Percentiles rank a stretch among this genome's conserved stretches.
Evolutionary conservation across 2,113 vertebrate species (phyloP).

Genomic region (Chamaetylas fuelleborni): DNA sequence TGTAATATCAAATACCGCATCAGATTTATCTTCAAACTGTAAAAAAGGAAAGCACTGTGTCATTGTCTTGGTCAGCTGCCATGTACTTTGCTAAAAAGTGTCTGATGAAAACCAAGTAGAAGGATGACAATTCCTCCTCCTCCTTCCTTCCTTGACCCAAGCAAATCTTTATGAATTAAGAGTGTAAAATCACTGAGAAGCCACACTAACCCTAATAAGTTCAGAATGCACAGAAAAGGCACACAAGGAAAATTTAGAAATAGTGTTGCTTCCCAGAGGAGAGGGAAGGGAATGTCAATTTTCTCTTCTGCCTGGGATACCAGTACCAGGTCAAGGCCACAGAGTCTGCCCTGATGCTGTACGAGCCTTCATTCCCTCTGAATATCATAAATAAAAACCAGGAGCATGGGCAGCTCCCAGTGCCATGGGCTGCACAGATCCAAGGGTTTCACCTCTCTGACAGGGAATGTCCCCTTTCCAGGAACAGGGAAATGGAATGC

Average conservation of each 20-base stretch:
- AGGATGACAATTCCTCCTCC: background rate
- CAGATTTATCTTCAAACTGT: conserved; percentile 81
- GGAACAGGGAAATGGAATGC: background rate
- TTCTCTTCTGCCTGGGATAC: background rate
- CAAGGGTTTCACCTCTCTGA: background rate
- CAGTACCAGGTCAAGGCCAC: background rate
- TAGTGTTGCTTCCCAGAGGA: background rate
- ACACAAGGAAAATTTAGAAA: background rate
- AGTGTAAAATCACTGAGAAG: background rate
- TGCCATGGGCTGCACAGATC: background rate
- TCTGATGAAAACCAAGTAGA: background rate
- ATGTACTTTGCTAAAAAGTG: background rate
- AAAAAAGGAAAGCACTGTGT: conserved; percentile 64
- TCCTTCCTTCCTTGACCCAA: background rate
- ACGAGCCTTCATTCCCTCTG: background rate
- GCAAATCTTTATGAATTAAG: background rate
- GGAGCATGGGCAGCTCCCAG: background rate
- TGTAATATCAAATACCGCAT: conserved; percentile 77
- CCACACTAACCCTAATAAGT: background rate
- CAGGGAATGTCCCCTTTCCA: background rate
- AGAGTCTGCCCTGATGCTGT: background rate
- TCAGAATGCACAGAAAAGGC: background rate
- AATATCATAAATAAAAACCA: accelerated
- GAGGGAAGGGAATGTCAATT: background rate
- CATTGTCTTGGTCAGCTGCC: conserved; percentile 47